phyloP scores from a whole-genome alignment of 2,888 invertebrate species.

The Meteorus colon region DNA sequence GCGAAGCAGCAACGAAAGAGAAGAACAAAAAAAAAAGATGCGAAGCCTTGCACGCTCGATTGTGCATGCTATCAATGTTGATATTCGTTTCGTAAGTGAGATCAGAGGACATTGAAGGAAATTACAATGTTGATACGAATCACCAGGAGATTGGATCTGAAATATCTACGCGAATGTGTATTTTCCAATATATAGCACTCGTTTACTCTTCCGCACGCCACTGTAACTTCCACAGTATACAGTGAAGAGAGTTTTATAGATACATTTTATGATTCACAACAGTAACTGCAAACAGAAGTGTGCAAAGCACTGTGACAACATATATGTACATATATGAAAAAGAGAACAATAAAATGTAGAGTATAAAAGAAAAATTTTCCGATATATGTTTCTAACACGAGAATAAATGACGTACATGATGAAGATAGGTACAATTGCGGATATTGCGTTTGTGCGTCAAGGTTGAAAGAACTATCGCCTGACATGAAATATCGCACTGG shows the following conservation, averaged over 20 bases:
- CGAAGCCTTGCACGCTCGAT: neutral
- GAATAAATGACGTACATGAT: conserved; percentile 6
- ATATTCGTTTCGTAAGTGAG: conserved; percentile 40
- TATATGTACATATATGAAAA: neutral
- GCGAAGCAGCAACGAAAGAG: neutral
- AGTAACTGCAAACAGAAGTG: conserved; percentile 4
- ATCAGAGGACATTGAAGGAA: conserved; percentile 50
- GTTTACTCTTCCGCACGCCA: neutral
- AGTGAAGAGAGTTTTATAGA: conserved; percentile 9
- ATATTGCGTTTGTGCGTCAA: conserved; percentile 22
- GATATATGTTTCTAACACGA: conserved; percentile 6
- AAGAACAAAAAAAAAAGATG: conserved; percentile 4
- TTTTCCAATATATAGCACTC: conserved; percentile 40
- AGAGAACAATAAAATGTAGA: conserved; percentile 11
- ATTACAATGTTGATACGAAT: conserved; percentile 47
- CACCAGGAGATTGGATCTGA: conserved; percentile 44
- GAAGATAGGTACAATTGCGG: conserved; percentile 12
- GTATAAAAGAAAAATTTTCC: neutral
- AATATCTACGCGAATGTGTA: conserved; percentile 31
- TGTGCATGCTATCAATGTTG: conserved; percentile 39
- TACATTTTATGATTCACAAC: neutral
- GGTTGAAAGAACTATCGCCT: conserved; percentile 27
- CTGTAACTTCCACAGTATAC: conserved; percentile 18
- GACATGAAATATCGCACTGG: conserved; percentile 12
- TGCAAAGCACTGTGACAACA: neutral